These are phyloP conservation scores for Helostoma temminkii DNA, from an alignment of 2,797 vertebrate species.

Conservation along the genomic window DNA sequence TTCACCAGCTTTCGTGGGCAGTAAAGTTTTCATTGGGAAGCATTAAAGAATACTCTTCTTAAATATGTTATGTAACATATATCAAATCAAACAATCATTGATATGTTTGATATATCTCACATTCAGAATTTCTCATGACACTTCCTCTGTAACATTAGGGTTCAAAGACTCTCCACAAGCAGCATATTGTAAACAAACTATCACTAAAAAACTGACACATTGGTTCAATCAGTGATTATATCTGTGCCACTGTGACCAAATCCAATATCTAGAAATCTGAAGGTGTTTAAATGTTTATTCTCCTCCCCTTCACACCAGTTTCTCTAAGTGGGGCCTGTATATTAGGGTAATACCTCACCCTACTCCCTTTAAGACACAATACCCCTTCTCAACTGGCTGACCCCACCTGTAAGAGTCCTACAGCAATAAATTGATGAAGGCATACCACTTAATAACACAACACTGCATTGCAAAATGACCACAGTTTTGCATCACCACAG, in stretches of 20 bases:
- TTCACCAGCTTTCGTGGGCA: conserved; percentile 14
- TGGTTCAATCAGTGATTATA: neutral
- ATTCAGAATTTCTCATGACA: neutral
- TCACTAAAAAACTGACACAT: conserved; percentile 8
- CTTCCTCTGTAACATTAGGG: neutral
- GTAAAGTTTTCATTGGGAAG: neutral
- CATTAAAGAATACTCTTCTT: neutral
- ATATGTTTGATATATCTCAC: conserved; percentile 10
- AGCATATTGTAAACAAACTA: neutral
- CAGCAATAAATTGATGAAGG: neutral
- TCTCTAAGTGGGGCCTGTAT: conserved; percentile 67
- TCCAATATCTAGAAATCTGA: conserved; percentile 39
- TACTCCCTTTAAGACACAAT: conserved; percentile 43
- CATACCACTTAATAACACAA: conserved; percentile 13
- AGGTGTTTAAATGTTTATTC: conserved; percentile 54
- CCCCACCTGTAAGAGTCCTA: conserved; percentile 6
- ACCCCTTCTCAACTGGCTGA: conserved; percentile 33
- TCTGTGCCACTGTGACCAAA: too few species aligned
- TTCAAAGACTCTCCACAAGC: neutral
- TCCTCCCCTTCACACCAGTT: conserved; percentile 67
- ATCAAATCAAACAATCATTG: conserved; percentile 1
- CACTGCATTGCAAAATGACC: conserved; percentile 3
- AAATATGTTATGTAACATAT: neutral
- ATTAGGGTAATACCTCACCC: conserved; percentile 55
- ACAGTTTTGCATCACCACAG: conserved; percentile 1